Evolutionary conservation across 2,797 vertebrate species (phyloP).

Genomic region (Pempheris klunzingeri): DNA sequence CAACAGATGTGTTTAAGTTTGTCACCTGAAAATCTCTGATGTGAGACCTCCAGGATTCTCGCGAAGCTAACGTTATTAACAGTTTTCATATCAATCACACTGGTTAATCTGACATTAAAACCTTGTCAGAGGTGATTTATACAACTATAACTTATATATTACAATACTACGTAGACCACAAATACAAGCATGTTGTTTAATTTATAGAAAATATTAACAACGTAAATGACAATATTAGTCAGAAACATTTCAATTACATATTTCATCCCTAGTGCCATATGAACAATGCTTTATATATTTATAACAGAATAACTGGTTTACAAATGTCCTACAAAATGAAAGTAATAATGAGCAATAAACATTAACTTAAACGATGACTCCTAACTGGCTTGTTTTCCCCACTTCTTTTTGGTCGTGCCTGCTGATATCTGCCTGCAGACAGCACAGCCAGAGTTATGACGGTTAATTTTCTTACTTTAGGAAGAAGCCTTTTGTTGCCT

Average conservation of each 20-base stretch:
- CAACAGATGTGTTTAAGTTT: neutral
- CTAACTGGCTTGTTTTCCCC: neutral
- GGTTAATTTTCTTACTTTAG: constrained; percentile 12
- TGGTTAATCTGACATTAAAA: neutral
- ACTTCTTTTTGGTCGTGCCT: neutral
- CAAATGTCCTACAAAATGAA: neutral
- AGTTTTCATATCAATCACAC: neutral
- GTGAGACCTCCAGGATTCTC: neutral
- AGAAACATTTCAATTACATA: neutral
- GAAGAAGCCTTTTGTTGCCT: constrained; percentile 4
- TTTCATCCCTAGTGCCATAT: neutral
- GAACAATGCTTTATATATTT: neutral
- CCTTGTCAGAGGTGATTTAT: neutral
- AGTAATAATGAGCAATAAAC: neutral
- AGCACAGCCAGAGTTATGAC: neutral
- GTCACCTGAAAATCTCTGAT: neutral
- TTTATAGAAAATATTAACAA: neutral
- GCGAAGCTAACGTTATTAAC: neutral
- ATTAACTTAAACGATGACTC: neutral
- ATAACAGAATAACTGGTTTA: neutral
- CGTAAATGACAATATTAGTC: neutral
- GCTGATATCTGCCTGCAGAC: constrained; percentile 3
- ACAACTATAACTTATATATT: neutral
- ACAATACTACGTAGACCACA: neutral
- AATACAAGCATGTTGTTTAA: neutral